phyloP scores from a whole-genome alignment of 1,140 invertebrate genomes.

The Dinoponera quadriceps region DNA sequence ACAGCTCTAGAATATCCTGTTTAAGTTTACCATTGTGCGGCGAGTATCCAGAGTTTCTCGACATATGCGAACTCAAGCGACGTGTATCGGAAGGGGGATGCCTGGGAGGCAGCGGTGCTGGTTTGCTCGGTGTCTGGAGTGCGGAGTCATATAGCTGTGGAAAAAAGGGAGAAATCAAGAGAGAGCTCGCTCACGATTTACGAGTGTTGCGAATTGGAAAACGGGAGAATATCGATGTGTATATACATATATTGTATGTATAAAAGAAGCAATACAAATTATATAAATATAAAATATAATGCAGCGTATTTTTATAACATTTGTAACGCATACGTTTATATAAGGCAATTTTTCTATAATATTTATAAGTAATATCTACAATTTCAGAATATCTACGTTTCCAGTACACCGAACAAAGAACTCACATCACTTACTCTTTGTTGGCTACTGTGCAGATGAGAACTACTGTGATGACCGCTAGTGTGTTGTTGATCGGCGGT shows the following conservation, averaged over 20 bases:
- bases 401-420: not conserved
- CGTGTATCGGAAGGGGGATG: conserved; percentile 88
- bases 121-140: conserved; percentile 86
- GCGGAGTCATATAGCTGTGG: conserved; percentile 78
- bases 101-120: conserved; percentile 86
- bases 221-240: not conserved
- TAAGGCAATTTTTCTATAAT: no score
- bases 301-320: no score
- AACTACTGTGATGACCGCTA: conserved; percentile 78
- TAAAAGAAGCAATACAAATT: no score
- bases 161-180: conserved; percentile 12
- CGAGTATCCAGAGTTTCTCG: conserved; percentile 86
- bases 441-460: conserved; percentile 80
- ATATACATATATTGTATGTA: not conserved
- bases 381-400: no score
- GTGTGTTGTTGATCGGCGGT: conserved; percentile 88
- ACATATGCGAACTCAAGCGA: conserved; percentile 85
- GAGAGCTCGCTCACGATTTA: not conserved
- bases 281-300: no score
- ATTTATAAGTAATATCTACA: no score
- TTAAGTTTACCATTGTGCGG: conserved; percentile 84
- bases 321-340: no score
- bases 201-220: no score
- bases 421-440: conserved; percentile 76
- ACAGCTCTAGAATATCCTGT: conserved; percentile 11